Conservation (phyloP, 1,140 invertebrate species). For the Latrodectus geometricus region DNA sequence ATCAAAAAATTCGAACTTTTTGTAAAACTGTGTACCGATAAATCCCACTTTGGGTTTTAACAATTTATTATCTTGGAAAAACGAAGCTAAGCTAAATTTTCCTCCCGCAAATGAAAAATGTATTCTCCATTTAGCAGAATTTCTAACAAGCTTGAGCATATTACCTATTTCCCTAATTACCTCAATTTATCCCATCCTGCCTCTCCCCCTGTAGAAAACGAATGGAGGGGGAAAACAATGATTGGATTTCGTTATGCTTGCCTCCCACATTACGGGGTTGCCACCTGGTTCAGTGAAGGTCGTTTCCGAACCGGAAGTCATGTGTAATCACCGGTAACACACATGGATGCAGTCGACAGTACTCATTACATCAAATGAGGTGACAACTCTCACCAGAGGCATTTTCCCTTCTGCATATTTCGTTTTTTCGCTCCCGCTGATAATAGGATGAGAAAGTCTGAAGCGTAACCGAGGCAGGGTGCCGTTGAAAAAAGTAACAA, state of each 20-base stretch:
- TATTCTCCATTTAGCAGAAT: no score
- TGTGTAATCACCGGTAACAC: constrained; percentile 52
- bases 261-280: background rate
- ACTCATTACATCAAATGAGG: constrained; percentile 36
- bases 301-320: constrained; percentile 42
- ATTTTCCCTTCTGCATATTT: background rate
- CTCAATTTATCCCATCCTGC: background rate
- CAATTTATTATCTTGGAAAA: no score
- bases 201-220: background rate
- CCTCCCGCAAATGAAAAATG: no score
- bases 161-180: background rate
- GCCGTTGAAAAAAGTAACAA: background rate
- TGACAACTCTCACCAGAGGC: background rate
- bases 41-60: no score
- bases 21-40: no score
- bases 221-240: constrained; percentile 25
- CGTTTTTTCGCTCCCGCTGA: background rate
- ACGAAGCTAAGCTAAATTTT: no score
- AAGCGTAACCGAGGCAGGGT: background rate
- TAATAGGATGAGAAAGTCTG: background rate
- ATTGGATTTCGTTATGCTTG: background rate
- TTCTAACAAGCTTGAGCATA: background rate
- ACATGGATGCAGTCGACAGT: constrained; percentile 24
- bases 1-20: no score
- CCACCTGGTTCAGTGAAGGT: constrained; percentile 24